Percentiles rank a stretch among this genome's conserved stretches.
Evolutionary conservation across 1,140 invertebrate genomes (phyloP).

Genomic region (Nasonia longicornis): DNA sequence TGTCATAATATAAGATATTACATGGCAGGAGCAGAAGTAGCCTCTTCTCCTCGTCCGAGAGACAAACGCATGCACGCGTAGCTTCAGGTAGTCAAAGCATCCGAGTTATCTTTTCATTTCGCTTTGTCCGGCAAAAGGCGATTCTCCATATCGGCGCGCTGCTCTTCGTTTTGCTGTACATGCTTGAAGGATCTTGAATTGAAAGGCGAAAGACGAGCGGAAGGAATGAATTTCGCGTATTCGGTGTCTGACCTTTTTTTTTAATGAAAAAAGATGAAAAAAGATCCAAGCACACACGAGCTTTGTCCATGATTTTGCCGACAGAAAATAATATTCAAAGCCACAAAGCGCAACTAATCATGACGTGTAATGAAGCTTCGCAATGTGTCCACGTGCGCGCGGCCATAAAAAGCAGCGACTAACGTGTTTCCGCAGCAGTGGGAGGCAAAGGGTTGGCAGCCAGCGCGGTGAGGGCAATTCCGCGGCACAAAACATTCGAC

Average conservation of each 20-base stretch:
- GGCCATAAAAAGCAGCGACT: not conserved
- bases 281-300: not conserved
- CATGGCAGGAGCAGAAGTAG: conserved; percentile 30
- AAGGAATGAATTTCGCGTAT: not conserved
- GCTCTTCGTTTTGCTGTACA: conserved; percentile 31
- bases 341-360: not conserved
- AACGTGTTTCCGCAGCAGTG: not conserved
- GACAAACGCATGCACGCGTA: conserved; percentile 17
- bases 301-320: not conserved
- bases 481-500: conserved; percentile 39
- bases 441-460: not conserved
- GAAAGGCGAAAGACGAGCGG: not conserved
- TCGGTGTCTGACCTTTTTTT: not conserved
- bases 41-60: conserved; percentile 9
- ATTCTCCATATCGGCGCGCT: conserved; percentile 11
- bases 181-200: not conserved
- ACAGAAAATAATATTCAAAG: conserved; percentile 3
- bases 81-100: conserved; percentile 60
- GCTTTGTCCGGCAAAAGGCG: conserved; percentile 58
- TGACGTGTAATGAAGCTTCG: conserved; percentile 24
- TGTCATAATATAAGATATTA: conserved; percentile 44
- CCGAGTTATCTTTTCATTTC: conserved; percentile 68
- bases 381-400: not conserved
- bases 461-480: not conserved
- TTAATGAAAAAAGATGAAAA: no score